These are phyloP conservation scores for Chaetodon trifascialis DNA, from an alignment of 2,113 vertebrate genomes.

Conservation along the genomic window DNA sequence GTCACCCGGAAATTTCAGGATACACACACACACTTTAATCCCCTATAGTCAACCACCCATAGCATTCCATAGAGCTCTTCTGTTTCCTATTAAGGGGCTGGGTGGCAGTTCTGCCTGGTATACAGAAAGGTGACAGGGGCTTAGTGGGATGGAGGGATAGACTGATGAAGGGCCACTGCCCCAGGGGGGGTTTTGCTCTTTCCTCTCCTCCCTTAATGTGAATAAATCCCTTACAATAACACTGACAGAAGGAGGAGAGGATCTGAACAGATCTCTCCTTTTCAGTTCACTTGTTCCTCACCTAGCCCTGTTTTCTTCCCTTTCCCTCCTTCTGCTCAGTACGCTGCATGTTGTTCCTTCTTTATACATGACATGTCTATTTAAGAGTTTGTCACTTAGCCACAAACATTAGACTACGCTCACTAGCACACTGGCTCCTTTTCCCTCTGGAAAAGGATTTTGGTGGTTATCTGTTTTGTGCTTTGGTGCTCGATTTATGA, in stretches of 20 bases:
- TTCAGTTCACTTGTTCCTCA: conserved; percentile 17
- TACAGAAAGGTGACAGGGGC: conserved; percentile 48
- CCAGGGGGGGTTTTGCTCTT: neutral
- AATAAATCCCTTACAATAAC: conserved; percentile 58
- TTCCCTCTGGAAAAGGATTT: neutral
- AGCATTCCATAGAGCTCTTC: conserved; percentile 57
- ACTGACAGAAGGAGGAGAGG: conserved; percentile 8
- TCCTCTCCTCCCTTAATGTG: conserved; percentile 17
- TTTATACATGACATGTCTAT: neutral
- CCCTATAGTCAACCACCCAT: conserved; percentile 70
- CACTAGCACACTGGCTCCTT: neutral
- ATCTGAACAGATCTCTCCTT: conserved; percentile 33
- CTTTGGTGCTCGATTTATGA: neutral
- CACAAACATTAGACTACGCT: too few species aligned
- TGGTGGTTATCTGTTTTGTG: neutral
- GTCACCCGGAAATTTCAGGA: conserved; percentile 64
- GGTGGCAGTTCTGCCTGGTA: conserved; percentile 41
- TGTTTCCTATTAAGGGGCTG: conserved; percentile 81
- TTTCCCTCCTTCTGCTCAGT: neutral
- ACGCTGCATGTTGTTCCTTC: neutral
- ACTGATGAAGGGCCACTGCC: conserved; percentile 28
- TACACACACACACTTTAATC: conserved; percentile 72
- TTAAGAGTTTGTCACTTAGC: neutral
- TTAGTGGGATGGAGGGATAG: conserved; percentile 27
- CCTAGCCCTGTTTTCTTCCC: neutral